Conservation (phyloP, 1,140 invertebrate species). For the Lordiphosa mommai region DNA sequence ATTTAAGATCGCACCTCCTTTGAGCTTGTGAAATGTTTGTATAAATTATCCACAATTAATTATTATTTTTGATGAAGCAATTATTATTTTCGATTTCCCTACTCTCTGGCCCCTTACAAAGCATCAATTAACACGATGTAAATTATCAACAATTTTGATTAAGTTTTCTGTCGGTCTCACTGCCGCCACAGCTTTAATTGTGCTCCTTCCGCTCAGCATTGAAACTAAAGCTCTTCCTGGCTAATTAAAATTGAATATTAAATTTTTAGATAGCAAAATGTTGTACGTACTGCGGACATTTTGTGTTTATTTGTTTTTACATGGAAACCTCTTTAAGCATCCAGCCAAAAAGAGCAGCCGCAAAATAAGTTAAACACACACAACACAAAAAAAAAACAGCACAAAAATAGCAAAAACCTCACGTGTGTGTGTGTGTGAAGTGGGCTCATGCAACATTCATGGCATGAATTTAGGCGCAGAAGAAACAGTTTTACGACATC, state of each 20-base stretch:
- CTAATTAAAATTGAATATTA: slow-evolving; percentile 75
- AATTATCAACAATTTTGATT: background rate
- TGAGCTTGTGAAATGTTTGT: too few relatives aligned
- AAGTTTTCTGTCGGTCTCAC: background rate
- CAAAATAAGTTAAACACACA: slow-evolving; percentile 9
- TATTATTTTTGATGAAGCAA: too few relatives aligned
- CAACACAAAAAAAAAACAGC: background rate
- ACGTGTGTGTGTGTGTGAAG: slow-evolving; percentile 20
- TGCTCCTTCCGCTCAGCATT: slow-evolving; percentile 9
- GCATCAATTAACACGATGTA: too few relatives aligned
- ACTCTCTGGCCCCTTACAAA: too few relatives aligned
- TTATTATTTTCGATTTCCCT: too few relatives aligned
- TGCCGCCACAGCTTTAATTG: slow-evolving; percentile 1
- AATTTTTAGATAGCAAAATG: slow-evolving; percentile 53
- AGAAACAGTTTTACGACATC: slow-evolving; percentile 72
- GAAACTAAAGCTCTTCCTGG: slow-evolving; percentile 26
- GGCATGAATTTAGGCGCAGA: slow-evolving; percentile 62
- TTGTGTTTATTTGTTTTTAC: slow-evolving; percentile 8
- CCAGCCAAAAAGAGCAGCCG: slow-evolving; percentile 8
- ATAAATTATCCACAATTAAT: too few relatives aligned
- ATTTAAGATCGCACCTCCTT: too few relatives aligned
- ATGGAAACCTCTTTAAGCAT: slow-evolving; percentile 21
- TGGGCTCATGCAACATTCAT: slow-evolving; percentile 54
- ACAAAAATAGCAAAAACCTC: slow-evolving; percentile 18
- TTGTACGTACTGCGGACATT: slow-evolving; percentile 14